Base-by-base conservation (phyloP, 2,113 vertebrate species). In the Eulacestoma nigropectus region DNA sequence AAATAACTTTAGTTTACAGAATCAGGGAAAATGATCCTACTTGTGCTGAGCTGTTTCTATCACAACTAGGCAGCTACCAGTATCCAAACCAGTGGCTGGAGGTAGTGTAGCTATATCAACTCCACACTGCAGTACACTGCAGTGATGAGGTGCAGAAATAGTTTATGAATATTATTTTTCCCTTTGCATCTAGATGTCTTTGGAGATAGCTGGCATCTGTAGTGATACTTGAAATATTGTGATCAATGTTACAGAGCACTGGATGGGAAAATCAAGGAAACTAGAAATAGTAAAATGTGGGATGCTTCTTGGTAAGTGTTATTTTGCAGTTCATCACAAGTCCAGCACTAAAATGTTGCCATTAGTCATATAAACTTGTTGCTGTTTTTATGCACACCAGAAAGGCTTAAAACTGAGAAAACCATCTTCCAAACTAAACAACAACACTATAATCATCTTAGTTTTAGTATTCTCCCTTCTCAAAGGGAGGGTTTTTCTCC, bases 281-380 rank as follows among this genome's bases (percentile, higher is more conserved):
- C 91, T 9, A 94, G 93, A 97, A 97, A 97, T 96, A 97, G 95
- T 26, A 93, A 78, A 93, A 86, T 89, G 96, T 97, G 83, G 96
- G 96, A 72, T 90, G 93, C 37, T 78, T 80, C 85, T 93, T 89
- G 83, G 68, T 94, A 87, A 82, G 95, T 93, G 96, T 75, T 94
- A 81, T 80, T 94, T 96, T 90, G 88, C 79, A 90, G 95, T 92
- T 94, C 83, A 96, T 95, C 92, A 82, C 79, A 97, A 92, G 93
- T 75, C 89, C 87, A 97, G 90, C 93, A 96, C 76, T 68, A 69
- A 96, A 96, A 92, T 84, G 60, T 68, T 96, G 90, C 76, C 73
- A 90, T 92, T 94, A 97, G 90, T 93, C 92, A 96, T 47, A 86
- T 56, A 77, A 18, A 93, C 64, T 78, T 92, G 67, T 90, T 96